These are phyloP conservation scores for Metacarcinus magister DNA, from an alignment of 2,888 invertebrate species.

Conservation along the genomic window DNA sequence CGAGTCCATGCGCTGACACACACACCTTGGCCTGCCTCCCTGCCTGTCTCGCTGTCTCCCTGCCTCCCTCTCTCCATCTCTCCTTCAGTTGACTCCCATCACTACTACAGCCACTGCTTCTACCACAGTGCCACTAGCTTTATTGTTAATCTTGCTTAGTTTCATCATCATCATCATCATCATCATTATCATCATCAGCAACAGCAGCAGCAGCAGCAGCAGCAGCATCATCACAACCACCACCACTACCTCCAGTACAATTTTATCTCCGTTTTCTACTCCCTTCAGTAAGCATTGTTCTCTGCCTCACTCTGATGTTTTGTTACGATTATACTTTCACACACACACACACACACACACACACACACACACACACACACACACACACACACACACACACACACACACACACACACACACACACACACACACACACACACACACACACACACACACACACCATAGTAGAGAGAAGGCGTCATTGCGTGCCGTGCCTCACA, in stretches of 20 bases:
- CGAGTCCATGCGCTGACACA: conserved; percentile 58
- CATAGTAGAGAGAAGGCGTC: not conserved
- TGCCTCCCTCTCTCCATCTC: not conserved
- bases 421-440: conserved; percentile 59
- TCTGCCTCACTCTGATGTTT: not conserved
- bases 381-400: conserved; percentile 63
- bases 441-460: conserved; percentile 54
- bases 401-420: conserved; percentile 57
- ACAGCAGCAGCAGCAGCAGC: not conserved
- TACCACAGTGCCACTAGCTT: no score
- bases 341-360: conserved; percentile 59
- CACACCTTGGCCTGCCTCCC: conserved; percentile 35
- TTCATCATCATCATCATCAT: no score
- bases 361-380: conserved; percentile 62
- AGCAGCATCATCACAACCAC: not conserved
- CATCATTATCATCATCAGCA: not conserved
- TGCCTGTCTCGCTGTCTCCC: not conserved
- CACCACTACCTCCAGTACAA: not conserved
- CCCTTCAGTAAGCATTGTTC: not conserved
- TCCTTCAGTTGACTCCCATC: not conserved
- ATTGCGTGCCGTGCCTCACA: not conserved
- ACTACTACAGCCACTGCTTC: not conserved
- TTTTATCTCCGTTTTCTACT: not conserved
- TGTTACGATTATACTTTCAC: not conserved
- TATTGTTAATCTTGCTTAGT: no score